Evolutionary conservation across 2,888 invertebrate species (phyloP).

Genomic region (Lamproptera curius): DNA sequence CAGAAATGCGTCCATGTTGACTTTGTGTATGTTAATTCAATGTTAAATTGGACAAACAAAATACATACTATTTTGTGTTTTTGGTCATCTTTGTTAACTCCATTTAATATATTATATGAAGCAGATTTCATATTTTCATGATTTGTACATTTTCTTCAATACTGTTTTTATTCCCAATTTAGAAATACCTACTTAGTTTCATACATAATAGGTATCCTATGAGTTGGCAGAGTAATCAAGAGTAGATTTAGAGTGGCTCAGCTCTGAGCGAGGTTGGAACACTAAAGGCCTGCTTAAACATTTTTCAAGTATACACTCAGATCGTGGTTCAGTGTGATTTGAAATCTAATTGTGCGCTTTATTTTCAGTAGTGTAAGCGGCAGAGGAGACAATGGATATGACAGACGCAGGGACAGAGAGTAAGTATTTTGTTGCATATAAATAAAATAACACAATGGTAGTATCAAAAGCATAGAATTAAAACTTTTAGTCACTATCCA

Average conservation of each 20-base stretch:
- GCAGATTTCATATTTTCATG: no score
- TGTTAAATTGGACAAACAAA: no score
- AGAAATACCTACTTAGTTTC: conserved; percentile 34
- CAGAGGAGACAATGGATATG: conserved; percentile 74
- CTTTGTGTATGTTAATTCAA: no score
- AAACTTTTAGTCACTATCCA: no score
- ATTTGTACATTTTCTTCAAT: no score
- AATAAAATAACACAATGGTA: no score
- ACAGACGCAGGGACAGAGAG: conserved; percentile 76
- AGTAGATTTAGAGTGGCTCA: conserved; percentile 61
- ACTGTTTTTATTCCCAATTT: conserved; percentile 36
- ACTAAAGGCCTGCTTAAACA: conserved; percentile 71
- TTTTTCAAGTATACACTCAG: neutral
- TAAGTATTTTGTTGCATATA: conserved; percentile 64
- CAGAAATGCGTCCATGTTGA: no score
- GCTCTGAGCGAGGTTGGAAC: conserved; percentile 41
- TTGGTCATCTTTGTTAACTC: no score
- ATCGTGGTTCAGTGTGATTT: neutral
- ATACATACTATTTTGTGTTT: no score
- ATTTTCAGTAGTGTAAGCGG: conserved; percentile 53
- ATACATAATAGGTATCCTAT: conserved; percentile 28
- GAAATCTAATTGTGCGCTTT: conserved; percentile 2
- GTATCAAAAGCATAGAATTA: no score
- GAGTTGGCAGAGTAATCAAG: conserved; percentile 52
- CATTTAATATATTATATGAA: no score